Evolutionary conservation across 2,888 invertebrate species (phyloP).

Genomic region (Frankliniella intonsa): DNA sequence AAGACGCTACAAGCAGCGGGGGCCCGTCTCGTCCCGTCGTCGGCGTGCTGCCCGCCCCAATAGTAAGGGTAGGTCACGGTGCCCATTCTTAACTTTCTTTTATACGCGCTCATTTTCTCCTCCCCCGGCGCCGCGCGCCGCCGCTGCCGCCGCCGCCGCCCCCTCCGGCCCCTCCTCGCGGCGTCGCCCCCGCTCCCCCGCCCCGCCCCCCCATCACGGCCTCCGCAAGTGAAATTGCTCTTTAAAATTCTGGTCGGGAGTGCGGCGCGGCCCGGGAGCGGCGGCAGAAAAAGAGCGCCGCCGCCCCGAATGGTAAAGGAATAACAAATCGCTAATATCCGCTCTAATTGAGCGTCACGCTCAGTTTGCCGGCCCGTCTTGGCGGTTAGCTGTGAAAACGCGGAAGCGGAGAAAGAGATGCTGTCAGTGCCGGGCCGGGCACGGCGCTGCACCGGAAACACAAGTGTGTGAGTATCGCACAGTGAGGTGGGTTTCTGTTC

Average conservation of each 20-base stretch:
- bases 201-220: neutral
- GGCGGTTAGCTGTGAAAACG: neutral
- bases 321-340: constrained; percentile 6
- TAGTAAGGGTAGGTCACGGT: constrained; percentile 21
- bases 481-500: too few species aligned
- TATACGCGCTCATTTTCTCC: constrained; percentile 17
- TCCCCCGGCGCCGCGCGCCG: neutral
- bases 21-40: neutral
- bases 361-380: neutral
- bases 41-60: neutral
- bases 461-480: too few species aligned
- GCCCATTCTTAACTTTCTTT: constrained; percentile 26
- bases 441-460: too few species aligned
- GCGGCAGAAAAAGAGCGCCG: too few species aligned
- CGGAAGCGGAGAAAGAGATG: too few species aligned
- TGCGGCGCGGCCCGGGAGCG: too few species aligned
- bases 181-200: neutral
- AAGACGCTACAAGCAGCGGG: constrained; percentile 12
- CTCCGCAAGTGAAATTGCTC: constrained; percentile 16
- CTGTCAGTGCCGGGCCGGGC: too few species aligned
- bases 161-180: neutral
- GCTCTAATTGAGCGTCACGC: neutral
- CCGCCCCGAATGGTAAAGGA: neutral
- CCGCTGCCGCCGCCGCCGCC: neutral
- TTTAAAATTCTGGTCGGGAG: constrained; percentile 18